Evolutionary conservation across 53 echinoderm and acorn worm species (phyloP).

Genomic region (Arbacia lixula): DNA sequence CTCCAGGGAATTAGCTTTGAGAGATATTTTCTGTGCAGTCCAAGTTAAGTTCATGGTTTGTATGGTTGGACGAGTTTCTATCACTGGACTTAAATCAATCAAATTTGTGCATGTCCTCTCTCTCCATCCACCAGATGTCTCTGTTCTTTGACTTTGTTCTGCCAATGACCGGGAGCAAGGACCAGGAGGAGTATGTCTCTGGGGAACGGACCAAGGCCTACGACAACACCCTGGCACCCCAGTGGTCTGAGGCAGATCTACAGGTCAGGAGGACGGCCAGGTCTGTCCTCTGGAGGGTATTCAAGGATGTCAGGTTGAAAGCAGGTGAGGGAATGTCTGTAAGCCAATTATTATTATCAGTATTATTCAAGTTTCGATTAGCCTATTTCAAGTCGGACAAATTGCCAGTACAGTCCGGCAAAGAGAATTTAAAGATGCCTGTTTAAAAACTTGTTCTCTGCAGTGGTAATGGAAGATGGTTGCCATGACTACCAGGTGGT

Average conservation of each 20-base stretch:
- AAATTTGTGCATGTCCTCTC: too few relatives aligned
- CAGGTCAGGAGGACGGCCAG: slow-evolving; percentile 66
- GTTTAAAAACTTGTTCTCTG: slow-evolving; percentile 81
- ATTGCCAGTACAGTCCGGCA: slow-evolving; percentile 72
- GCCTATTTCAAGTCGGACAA: slow-evolving; percentile 54
- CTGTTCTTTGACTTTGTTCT: slow-evolving; percentile 94
- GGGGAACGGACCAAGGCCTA: slow-evolving; percentile 83
- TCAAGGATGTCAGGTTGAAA: slow-evolving; percentile 79
- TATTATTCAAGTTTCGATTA: too few relatives aligned
- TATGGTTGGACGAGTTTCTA: too few relatives aligned
- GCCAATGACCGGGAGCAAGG: slow-evolving; percentile 71
- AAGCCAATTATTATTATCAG: too few relatives aligned
- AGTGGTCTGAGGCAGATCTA: slow-evolving; percentile 39
- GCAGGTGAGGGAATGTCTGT: slow-evolving; percentile 83
- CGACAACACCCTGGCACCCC: slow-evolving; percentile 64
- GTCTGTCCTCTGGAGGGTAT: slow-evolving; percentile 76
- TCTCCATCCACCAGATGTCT: slow-evolving; percentile 88
- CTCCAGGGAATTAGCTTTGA: too few relatives aligned
- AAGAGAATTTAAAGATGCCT: slow-evolving; percentile 74
- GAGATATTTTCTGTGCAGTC: too few relatives aligned
- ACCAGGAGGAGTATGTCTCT: slow-evolving; percentile 78
- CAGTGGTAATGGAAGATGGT: slow-evolving; percentile 75
- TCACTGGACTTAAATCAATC: too few relatives aligned
- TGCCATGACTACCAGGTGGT: slow-evolving; percentile 79
- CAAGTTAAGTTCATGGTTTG: too few relatives aligned